Evolutionary conservation across 2,113 vertebrate genomes (phyloP).

Genomic region (Erythrocebus patas): DNA sequence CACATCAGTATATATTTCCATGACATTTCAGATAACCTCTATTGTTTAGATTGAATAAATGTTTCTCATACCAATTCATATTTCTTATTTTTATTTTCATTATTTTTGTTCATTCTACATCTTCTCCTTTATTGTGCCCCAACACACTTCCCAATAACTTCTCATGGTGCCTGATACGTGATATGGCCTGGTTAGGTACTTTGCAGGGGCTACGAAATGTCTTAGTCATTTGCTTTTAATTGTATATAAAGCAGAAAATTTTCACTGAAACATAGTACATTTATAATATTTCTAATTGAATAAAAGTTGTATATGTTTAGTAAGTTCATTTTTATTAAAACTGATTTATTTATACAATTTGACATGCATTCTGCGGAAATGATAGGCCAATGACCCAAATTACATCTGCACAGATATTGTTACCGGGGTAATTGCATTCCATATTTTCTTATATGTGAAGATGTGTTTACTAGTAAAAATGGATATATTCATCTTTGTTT

Average conservation of each 20-base stretch:
- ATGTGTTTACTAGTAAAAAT: neutral
- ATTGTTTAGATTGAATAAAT: neutral
- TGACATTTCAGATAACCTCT: neutral
- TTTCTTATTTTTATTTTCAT: neutral
- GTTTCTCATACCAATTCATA: neutral
- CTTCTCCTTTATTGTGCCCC: neutral
- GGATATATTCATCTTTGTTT: neutral
- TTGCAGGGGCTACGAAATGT: accelerated
- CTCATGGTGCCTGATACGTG: neutral
- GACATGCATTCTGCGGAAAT: neutral
- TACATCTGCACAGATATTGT: neutral
- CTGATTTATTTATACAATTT: neutral
- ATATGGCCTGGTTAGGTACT: neutral
- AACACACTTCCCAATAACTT: neutral
- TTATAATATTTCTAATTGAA: neutral
- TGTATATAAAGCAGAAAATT: neutral
- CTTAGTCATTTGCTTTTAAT: neutral
- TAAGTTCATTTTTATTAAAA: neutral
- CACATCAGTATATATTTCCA: neutral
- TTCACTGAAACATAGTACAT: neutral
- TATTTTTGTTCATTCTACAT: neutral
- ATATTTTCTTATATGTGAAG: neutral
- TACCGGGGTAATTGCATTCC: neutral
- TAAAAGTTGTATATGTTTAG: neutral
- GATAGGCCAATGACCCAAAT: neutral